A percentile compares a stretch with the other conserved stretches of the same genome.
Conservation (phyloP, 2,113 vertebrate species). For the Nerophis lumbriciformis region DNA sequence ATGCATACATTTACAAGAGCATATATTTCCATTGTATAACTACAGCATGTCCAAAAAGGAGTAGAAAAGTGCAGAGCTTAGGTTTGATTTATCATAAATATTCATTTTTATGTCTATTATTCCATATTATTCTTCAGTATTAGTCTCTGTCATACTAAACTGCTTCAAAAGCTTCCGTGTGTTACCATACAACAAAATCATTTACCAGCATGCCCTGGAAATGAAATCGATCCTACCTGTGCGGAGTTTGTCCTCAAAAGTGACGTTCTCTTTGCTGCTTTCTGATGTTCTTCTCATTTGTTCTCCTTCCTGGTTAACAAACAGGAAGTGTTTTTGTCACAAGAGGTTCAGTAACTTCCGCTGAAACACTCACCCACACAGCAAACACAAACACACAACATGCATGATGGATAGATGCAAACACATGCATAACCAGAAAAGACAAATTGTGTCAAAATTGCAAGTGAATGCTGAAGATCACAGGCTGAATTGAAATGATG, state of each 20-base stretch:
- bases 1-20: too few relatives aligned
- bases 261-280: slow-evolving; percentile 56
- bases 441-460: not conserved
- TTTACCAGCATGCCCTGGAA: not conserved
- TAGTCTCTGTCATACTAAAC: not conserved
- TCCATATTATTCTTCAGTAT: not conserved
- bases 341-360: slow-evolving; percentile 55
- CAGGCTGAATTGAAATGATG: too few relatives aligned
- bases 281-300: slow-evolving; percentile 59
- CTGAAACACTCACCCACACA: not conserved
- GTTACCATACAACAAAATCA: not conserved
- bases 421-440: not conserved
- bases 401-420: too few relatives aligned
- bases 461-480: not conserved
- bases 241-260: slow-evolving; percentile 41
- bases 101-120: not conserved
- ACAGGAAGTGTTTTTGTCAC: slow-evolving; percentile 81
- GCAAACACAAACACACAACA: not conserved
- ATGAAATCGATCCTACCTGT: slow-evolving; percentile 50
- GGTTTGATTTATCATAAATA: not conserved
- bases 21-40: too few relatives aligned
- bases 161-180: not conserved
- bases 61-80: too few relatives aligned
- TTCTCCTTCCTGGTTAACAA: slow-evolving; percentile 84
- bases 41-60: too few relatives aligned